Base-by-base conservation (phyloP, 2,888 invertebrate genomes). In the Scaeva pyrastri region DNA sequence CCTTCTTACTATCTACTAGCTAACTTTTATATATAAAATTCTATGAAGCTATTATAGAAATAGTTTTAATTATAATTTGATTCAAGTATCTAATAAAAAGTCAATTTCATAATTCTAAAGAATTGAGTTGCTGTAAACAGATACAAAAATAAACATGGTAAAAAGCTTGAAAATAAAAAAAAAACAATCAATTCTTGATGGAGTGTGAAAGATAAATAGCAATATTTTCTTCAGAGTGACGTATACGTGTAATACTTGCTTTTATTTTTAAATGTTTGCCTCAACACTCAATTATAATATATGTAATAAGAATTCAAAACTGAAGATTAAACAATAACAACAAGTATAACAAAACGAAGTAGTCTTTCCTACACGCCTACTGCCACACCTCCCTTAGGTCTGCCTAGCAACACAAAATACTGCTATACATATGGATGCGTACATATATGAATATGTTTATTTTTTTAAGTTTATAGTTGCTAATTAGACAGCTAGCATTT, bases 401-500 rank as follows among this genome's bases (percentile, higher is more conserved):
- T 64, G 52, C 78, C 52, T 78, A 36, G 78, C 41, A 52, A 78
- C 77, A 82, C 16, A 55, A 19, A 43, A 14, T 43, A 39, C 11
- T 31, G 16, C 58, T 41, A 21, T 39, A 48, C 41, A 68, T 43
- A 3, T 36, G n/a, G 11, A 8, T 23, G 1, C 14, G 14, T 6
- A 50, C 3, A 21, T 48, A 21, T 23, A 11, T 39, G 12, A 10
- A 39, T 39, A 39, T 39, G 12, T 43, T 70, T 45, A 68, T 36
- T 43, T 26, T 58, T 78, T 55, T 45, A 19, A 68, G 45, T 64
- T 64, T 26, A 26, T 43, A 39, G 26, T 68, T n/a, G 10, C 68
- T 68, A 68, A 68, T 68, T 68, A 68, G 66, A 50, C 39, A 55
- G 60, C 64, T 56, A 62, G 60, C 52, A 36, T 48, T 70, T 78